phyloP scores from a whole-genome alignment of 2,113 vertebrate genomes.

The Macquaria australasica region DNA sequence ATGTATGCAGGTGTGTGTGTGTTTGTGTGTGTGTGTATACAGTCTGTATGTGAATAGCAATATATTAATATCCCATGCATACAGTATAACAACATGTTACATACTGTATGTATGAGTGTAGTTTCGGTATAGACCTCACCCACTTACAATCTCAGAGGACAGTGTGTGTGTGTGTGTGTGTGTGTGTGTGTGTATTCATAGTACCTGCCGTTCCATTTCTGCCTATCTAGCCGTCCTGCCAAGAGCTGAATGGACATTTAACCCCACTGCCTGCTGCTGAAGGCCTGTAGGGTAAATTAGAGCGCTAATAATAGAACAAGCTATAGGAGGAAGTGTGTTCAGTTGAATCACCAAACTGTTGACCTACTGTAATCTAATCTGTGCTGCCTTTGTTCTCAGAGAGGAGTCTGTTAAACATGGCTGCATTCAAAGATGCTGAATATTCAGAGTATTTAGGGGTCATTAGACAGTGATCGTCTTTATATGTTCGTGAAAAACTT shows the following conservation, averaged over 20 bases:
- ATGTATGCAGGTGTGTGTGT: background rate
- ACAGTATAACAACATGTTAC: background rate
- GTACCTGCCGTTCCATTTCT: background rate
- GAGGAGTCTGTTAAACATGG: background rate
- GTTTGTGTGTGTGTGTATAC: background rate
- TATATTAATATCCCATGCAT: background rate
- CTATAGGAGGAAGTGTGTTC: conserved; percentile 11
- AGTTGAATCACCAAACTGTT: background rate
- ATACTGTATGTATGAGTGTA: background rate
- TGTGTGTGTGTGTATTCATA: background rate
- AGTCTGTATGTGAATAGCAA: background rate
- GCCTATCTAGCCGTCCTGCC: conserved; percentile 3
- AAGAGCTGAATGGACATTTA: conserved; percentile 28
- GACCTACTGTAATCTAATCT: background rate
- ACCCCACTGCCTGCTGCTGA: conserved; percentile 21
- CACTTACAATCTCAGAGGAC: background rate
- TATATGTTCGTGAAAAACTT: background rate
- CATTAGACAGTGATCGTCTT: background rate
- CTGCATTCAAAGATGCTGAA: no score
- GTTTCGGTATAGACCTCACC: background rate
- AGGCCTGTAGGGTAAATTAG: conserved; percentile 29
- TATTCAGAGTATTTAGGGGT: background rate
- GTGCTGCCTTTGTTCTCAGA: background rate
- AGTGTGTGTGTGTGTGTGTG: background rate
- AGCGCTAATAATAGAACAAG: conserved; percentile 45